Base-by-base conservation (phyloP, 2,797 vertebrate genomes). In the Leptatherina wallacei region DNA sequence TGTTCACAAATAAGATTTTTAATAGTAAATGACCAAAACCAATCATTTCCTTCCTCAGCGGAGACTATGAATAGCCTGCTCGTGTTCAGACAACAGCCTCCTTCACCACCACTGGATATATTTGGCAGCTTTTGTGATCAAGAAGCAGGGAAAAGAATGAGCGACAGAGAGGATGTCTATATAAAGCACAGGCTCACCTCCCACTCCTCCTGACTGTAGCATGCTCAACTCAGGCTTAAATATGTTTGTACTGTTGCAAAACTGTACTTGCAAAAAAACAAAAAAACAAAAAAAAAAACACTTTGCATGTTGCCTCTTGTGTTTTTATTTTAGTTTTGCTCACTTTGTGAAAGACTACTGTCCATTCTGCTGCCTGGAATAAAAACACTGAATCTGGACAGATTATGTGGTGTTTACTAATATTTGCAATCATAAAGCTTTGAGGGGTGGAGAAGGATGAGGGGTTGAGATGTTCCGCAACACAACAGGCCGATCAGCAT, bases 91-190 rank as follows among this genome's bases (percentile, higher is more conserved):
- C 86, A 84, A 80, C 88, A 85, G 88, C 81, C 83, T 89, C 86
- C 90, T 91, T 89, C 84, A 88, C 89, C 91, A 93, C 88, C 84
- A 47, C 86, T 92, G 92, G 87, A 90, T 93, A 94, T 89, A 90
- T 93, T 93, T 93, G 93, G 91, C 90, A 90, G 65, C 76, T 75
- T 79, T 75, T 79, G 77, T 79, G 92, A 93, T 88, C 73, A 88
- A 85, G 89, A 91, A 85, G 88, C 75, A 90, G 78, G 85, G 85
- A 70, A 78, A 75, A 86, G 82, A 91, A 90, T 90, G 88, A 92
- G 79, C 61, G 82, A 92, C 78, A 82, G 85, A 86, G 84, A 87
- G 82, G 75, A 74, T 60, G 74, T 89, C 91, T 93, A 93, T 91
- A 80, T 91, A 93, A 94, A 94, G 91, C 87, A 82, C 62, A 71